Base-by-base conservation (phyloP, 2,113 vertebrate genomes). In the Calyptomena viridis region DNA sequence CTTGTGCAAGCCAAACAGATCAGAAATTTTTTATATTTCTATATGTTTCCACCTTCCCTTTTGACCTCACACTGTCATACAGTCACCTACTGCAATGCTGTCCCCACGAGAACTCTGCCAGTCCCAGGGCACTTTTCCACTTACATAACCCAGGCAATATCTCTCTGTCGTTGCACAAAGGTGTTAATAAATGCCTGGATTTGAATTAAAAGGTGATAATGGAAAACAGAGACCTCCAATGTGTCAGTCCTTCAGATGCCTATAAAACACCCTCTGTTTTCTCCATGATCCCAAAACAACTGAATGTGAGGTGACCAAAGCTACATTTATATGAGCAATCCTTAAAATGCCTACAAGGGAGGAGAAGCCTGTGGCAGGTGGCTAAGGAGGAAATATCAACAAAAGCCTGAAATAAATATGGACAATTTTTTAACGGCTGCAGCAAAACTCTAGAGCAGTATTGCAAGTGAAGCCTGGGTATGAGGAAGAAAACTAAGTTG, bases 131-230 rank as follows among this genome's bases (percentile, higher is more conserved):
- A 33, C 62, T 83, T 83, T 22, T 83, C 71, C 62, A 63, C 31
- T 89, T 66, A 14, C 24, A 62, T 53, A 62, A 89, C 75, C 62
- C 88, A 91, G 72, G 75, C 22, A 89, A 66, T 63, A 25, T 83
- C 56, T 79, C 60, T 89, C 84, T 68, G 86, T 93, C 75, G 76
- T 89, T 86, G 84, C 24, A 53, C 25, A 74, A 91, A 91, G 76
- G 88, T 96, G 90, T 86, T 93, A 93, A 91, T 79, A 94, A 93
- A 93, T 58, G 39, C 63, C 39, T 63, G 73, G 40, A 35, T 84
- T 89, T 94, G 77, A 80, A 96, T 93, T 96, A 80, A 93, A 94
- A 96, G 22, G 81, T 73, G 88, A 89, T 94, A 96, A 96, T 91
- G 52, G 93, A 93, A 95, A 89, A 86, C 39, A 72, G 72, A 85